Evolutionary conservation across 1,140 invertebrate genomes (phyloP).

Genomic region (Helicorthomorpha holstii): DNA sequence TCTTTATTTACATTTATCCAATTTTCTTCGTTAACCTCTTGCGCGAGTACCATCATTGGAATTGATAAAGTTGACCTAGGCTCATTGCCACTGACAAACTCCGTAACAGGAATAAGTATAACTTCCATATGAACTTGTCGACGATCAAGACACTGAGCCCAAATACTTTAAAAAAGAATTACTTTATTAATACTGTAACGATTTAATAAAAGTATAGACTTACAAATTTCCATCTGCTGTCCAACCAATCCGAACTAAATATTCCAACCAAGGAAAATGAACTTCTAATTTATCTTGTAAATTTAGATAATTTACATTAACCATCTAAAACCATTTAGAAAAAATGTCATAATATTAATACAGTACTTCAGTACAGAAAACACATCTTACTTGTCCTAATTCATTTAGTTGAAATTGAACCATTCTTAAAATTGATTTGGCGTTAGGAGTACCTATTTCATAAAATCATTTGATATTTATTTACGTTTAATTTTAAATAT

Average conservation of each 20-base stretch:
- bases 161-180: conserved; percentile 42
- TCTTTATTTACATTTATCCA: conserved; percentile 75
- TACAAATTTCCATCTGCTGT: conserved; percentile 70
- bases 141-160: conserved; percentile 71
- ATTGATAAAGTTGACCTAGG: background rate
- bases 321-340: background rate
- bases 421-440: conserved; percentile 71
- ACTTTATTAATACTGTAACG: background rate
- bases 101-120: conserved; percentile 25
- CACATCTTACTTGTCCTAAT: conserved; percentile 34
- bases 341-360: background rate
- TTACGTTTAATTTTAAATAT: background rate
- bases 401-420: conserved; percentile 62
- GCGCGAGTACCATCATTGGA: conserved; percentile 34
- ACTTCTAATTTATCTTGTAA: background rate
- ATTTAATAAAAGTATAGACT: conserved; percentile 23
- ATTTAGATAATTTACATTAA: background rate
- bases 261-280: conserved; percentile 43
- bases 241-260: conserved; percentile 85
- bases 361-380: background rate
- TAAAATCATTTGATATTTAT: background rate
- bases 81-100: conserved; percentile 1
- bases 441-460: conserved; percentile 47
- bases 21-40: conserved; percentile 41
- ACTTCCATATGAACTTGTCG: conserved; percentile 61